These are phyloP conservation scores for Zaprionus nigranus DNA, from an alignment of 1,140 invertebrate species.

Conservation along the genomic window DNA sequence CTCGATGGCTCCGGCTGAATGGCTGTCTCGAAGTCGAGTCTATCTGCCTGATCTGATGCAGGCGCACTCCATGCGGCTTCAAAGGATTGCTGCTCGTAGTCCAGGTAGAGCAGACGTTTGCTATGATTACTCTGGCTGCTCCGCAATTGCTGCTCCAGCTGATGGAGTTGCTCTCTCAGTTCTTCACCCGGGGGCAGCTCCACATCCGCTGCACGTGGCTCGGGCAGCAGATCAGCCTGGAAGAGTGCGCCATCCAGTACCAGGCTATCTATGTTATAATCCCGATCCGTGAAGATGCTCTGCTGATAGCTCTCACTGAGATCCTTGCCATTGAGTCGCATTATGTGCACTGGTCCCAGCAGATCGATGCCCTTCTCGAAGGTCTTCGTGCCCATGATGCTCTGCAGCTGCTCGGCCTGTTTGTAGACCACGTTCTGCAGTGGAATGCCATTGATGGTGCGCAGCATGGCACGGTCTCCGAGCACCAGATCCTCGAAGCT, in stretches of 20 bases:
- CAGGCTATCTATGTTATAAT: constrained; percentile 76
- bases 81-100: constrained; percentile 41
- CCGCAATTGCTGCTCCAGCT: constrained; percentile 11
- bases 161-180: constrained; percentile 14
- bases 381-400: constrained; percentile 57
- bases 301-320: constrained; percentile 66
- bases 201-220: not conserved
- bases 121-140: not conserved
- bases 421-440: constrained; percentile 58
- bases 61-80: constrained; percentile 25
- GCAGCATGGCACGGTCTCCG: constrained; percentile 40
- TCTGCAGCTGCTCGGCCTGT: constrained; percentile 53
- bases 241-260: constrained; percentile 61
- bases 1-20: not conserved
- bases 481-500: constrained; percentile 68
- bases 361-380: constrained; percentile 53
- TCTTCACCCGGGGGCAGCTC: not conserved
- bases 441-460: constrained; percentile 63
- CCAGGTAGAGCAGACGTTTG: constrained; percentile 63
- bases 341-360: constrained; percentile 60
- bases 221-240: constrained; percentile 42
- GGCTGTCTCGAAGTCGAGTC: constrained; percentile 8
- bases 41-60: not conserved
- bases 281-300: constrained; percentile 62
- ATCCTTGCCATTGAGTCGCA: constrained; percentile 63